A percentile compares a stretch with the other conserved stretches of the same genome.
Evolutionary conservation across 1,140 invertebrate genomes (phyloP).

Genomic region (Helicoverpa zea): DNA sequence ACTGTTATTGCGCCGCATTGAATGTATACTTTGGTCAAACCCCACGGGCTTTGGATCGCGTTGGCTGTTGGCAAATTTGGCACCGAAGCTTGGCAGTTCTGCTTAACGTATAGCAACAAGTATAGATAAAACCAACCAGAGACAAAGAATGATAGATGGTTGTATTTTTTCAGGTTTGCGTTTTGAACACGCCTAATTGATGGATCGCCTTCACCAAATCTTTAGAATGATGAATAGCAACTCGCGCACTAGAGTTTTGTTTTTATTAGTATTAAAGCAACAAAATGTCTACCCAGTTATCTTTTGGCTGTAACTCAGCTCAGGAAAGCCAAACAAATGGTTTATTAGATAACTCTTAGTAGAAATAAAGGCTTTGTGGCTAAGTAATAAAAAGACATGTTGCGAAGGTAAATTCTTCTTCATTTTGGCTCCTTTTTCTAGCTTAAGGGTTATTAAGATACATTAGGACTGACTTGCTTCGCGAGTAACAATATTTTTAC

Average conservation of each 20-base stretch:
- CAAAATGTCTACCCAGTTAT: background rate
- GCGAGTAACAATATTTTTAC: background rate
- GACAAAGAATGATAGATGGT: constrained; percentile 43
- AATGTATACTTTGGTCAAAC: constrained; percentile 32
- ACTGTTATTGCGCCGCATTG: constrained; percentile 3
- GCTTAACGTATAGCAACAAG: constrained; percentile 26
- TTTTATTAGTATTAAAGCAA: constrained; percentile 3
- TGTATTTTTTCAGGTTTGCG: constrained; percentile 19
- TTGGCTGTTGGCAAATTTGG: constrained; percentile 8
- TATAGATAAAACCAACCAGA: constrained; percentile 24
- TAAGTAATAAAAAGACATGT: no score
- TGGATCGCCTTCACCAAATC: constrained; percentile 34
- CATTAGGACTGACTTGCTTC: no score
- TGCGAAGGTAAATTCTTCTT: no score
- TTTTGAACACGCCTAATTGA: constrained; percentile 37
- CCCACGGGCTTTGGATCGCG: constrained; percentile 7
- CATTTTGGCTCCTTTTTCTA: no score
- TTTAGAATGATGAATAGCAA: constrained; percentile 38
- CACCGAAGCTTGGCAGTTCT: constrained; percentile 8
- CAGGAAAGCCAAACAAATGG: background rate
- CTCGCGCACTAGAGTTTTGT: constrained; percentile 11
- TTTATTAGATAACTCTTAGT: background rate
- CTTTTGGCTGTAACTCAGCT: background rate
- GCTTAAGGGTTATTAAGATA: no score
- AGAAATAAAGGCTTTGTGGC: background rate